Evolutionary conservation across 2,113 vertebrate species (phyloP).

Genomic region (Scomber japonicus): DNA sequence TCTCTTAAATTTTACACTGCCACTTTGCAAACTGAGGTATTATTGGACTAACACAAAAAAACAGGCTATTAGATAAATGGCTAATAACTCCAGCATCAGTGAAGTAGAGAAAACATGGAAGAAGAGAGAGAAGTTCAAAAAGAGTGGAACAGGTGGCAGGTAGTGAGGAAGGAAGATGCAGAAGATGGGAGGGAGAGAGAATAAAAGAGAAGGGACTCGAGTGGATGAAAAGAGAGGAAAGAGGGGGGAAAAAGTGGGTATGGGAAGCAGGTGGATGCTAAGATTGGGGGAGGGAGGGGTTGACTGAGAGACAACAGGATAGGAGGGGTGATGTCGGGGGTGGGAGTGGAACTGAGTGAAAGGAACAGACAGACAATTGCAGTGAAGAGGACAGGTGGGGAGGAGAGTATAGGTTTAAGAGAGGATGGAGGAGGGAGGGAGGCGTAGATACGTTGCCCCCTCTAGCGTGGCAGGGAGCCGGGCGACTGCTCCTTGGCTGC

Average conservation of each 20-base stretch:
- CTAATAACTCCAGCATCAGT: slow-evolving; percentile 2
- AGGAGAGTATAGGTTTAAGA: slow-evolving; percentile 45
- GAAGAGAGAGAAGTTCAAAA: slow-evolving; percentile 6
- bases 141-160: slow-evolving; percentile 32
- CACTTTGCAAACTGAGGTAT: slow-evolving; percentile 41
- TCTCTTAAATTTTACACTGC: slow-evolving; percentile 25
- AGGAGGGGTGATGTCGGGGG: slow-evolving; percentile 24
- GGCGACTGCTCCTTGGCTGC: slow-evolving; percentile 50
- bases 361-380: slow-evolving; percentile 51
- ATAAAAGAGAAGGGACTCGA: not conserved
- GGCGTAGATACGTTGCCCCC: slow-evolving; percentile 32
- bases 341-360: slow-evolving; percentile 19
- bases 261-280: slow-evolving; percentile 38
- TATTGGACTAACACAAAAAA: not conserved
- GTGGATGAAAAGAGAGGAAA: not conserved
- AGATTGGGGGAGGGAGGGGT: not conserved
- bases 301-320: slow-evolving; percentile 33
- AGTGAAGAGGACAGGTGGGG: slow-evolving; percentile 33
- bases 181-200: not conserved
- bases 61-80: slow-evolving; percentile 24
- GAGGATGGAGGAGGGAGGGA: slow-evolving; percentile 32
- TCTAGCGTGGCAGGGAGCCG: slow-evolving; percentile 40
- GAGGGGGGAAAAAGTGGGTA: slow-evolving; percentile 2
- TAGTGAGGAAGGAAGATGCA: not conserved
- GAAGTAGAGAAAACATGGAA: not conserved